A percentile compares a stretch with the other conserved stretches of the same genome.
phyloP scores from a whole-genome alignment of 2,113 vertebrate genomes.

The Lichenostomus cassidix region DNA sequence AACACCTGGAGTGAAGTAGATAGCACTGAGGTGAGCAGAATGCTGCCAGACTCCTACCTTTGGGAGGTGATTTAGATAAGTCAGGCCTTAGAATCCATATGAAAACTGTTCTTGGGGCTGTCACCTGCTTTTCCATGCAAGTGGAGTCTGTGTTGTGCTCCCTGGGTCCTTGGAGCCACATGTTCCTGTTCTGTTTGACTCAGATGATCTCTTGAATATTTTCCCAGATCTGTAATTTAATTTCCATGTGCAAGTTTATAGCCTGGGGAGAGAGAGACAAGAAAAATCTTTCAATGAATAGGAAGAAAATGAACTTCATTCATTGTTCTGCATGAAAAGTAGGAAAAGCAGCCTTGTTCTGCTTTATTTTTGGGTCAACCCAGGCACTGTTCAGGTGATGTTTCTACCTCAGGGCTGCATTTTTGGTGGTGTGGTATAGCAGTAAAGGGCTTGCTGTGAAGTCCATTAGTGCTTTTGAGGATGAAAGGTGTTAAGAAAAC shows the following conservation, averaged over 20 bases:
- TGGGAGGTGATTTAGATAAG: neutral
- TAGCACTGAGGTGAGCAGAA: neutral
- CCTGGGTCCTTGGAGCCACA: neutral
- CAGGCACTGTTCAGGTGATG: neutral
- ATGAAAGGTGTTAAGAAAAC: neutral
- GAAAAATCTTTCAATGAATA: neutral
- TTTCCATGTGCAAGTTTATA: neutral
- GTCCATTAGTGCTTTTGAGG: neutral
- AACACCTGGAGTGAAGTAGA: neutral
- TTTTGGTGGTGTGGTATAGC: neutral
- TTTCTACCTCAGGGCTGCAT: neutral
- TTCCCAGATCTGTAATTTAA: constrained; percentile 35
- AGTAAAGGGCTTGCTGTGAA: neutral
- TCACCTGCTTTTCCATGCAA: neutral
- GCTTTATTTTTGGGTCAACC: neutral
- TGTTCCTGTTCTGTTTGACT: neutral
- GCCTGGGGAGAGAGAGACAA: neutral
- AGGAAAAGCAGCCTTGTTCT: neutral
- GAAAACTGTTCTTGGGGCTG: neutral
- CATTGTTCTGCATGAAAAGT: neutral
- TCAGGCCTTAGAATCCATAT: neutral
- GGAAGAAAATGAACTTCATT: neutral
- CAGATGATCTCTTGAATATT: constrained; percentile 12
- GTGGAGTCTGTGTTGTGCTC: neutral
- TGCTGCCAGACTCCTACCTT: neutral